These are phyloP conservation scores for Phrynocephalus guinanensis DNA, from an alignment of 2,797 vertebrate species.

Conservation along the genomic window DNA sequence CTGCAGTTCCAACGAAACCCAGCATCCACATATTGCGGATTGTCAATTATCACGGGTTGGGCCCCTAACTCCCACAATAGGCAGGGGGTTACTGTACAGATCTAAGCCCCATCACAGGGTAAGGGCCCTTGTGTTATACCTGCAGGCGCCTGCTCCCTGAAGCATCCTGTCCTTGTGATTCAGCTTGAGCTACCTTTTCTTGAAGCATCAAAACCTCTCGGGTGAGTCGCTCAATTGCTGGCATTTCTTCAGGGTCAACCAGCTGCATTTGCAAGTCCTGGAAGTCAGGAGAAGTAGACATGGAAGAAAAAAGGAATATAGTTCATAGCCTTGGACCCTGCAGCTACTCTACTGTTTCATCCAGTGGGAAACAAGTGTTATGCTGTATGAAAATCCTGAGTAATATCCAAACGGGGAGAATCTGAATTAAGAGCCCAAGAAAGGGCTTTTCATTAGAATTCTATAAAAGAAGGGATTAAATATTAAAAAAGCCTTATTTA, in stretches of 20 bases:
- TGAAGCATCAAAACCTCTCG: conserved; percentile 87
- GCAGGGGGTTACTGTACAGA: neutral
- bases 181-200: conserved; percentile 78
- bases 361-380: conserved; percentile 7
- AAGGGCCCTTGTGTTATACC: conserved; percentile 72
- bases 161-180: conserved; percentile 71
- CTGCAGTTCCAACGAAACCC: too few species aligned
- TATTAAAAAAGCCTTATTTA: neutral
- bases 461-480: neutral
- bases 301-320: conserved; percentile 46
- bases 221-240: conserved; percentile 85
- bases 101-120: neutral
- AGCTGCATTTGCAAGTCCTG: conserved; percentile 90
- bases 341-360: conserved; percentile 21
- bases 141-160: conserved; percentile 78
- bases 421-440: neutral
- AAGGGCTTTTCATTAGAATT: neutral
- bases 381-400: neutral
- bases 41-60: too few species aligned
- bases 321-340: neutral
- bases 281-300: conserved; percentile 46
- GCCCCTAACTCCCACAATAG: too few species aligned
- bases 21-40: too few species aligned
- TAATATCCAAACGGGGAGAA: neutral
- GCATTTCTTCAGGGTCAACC: conserved; percentile 85